Evolutionary conservation across 2,797 vertebrate species (phyloP).

Genomic region (Micromesistius poutassou): DNA sequence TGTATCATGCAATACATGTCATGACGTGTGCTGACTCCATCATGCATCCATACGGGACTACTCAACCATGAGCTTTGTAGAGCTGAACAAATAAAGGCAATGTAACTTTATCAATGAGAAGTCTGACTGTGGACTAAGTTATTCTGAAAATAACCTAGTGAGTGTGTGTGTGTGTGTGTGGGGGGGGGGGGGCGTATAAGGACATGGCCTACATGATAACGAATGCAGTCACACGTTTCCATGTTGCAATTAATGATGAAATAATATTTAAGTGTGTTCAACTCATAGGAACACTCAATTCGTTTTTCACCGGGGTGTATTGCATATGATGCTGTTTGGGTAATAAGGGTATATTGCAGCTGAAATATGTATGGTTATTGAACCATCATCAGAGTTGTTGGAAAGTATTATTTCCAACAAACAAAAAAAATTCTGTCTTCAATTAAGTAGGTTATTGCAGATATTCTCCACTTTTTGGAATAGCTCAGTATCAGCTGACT

Average conservation of each 20-base stretch:
- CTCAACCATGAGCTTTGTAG: constrained; percentile 51
- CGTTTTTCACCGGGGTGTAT: not conserved
- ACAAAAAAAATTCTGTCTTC: too few species aligned
- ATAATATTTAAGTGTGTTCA: constrained; percentile 17
- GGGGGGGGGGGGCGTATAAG: constrained; percentile 4
- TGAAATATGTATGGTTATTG: not conserved
- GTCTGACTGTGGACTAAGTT: constrained; percentile 46
- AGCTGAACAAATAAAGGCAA: constrained; percentile 64
- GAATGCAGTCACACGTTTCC: constrained; percentile 18
- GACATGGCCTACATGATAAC: constrained; percentile 8
- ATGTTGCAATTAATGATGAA: constrained; percentile 6
- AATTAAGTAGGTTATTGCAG: not conserved
- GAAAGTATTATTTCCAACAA: not conserved
- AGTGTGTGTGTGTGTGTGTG: not conserved
- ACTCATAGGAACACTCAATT: not conserved
- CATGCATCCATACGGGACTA: constrained; percentile 54
- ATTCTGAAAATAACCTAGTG: constrained; percentile 26
- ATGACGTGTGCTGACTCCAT: constrained; percentile 57
- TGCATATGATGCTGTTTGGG: not conserved
- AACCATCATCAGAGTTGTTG: not conserved
- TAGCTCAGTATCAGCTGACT: not conserved
- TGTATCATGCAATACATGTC: constrained; percentile 56
- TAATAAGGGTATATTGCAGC: not conserved
- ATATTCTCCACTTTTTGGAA: not conserved
- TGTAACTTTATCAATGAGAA: constrained; percentile 56